Percentiles rank a stretch among this genome's conserved stretches.
Evolutionary conservation across 2,113 vertebrate species (phyloP).

Genomic region (Kobus ellipsiprymnus): DNA sequence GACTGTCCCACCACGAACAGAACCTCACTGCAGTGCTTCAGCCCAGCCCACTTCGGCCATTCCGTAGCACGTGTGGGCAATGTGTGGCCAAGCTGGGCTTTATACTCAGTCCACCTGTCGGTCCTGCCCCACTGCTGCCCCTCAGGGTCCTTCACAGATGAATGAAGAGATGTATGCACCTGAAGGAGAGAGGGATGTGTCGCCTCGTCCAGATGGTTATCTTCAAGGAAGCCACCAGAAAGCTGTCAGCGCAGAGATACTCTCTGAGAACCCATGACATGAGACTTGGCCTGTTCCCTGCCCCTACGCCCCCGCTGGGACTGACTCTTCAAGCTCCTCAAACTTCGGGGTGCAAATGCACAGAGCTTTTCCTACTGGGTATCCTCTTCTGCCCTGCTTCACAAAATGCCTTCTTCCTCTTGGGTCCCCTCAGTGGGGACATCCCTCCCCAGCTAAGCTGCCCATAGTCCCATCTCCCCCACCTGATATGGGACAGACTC

Average conservation of each 20-base stretch:
- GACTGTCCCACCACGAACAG: background rate
- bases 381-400: background rate
- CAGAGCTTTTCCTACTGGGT: background rate
- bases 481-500: background rate
- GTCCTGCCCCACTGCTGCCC: background rate
- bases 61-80: background rate
- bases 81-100: background rate
- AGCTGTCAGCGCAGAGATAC: background rate
- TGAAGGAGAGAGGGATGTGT: background rate
- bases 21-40: background rate
- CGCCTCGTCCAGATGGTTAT: background rate
- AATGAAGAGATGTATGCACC: background rate
- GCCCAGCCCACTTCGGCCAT: background rate
- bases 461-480: background rate
- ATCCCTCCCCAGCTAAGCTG: background rate
- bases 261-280: background rate
- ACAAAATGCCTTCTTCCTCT: background rate
- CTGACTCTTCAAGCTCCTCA: background rate
- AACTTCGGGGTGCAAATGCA: background rate
- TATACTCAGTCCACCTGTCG: background rate
- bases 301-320: background rate
- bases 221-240: background rate
- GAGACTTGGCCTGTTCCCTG: background rate
- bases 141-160: background rate
- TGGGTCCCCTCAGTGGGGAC: background rate